These are phyloP conservation scores for Drosophila pachea DNA, from an alignment of 1,140 invertebrate species.

Conservation along the genomic window DNA sequence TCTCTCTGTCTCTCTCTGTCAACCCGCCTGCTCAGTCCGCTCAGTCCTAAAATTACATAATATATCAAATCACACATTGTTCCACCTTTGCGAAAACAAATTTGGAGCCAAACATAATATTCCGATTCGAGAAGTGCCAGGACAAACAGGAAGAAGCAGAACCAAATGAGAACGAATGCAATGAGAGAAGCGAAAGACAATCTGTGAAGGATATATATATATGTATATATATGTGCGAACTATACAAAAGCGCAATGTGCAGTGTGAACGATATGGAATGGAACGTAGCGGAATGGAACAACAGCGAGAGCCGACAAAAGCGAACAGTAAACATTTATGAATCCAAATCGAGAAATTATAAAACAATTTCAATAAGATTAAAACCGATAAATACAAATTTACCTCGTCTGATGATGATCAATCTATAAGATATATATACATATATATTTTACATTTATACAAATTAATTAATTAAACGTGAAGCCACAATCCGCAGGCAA, in stretches of 20 bases:
- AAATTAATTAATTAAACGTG: neutral
- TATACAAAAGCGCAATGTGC: constrained; percentile 11
- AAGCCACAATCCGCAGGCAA: constrained; percentile 18
- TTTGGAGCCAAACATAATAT: too few species aligned
- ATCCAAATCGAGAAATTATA: constrained; percentile 11
- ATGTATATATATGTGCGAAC: neutral
- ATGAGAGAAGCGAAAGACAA: constrained; percentile 12
- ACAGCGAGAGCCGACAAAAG: constrained; percentile 2
- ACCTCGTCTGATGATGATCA: constrained; percentile 36
- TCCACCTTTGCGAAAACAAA: too few species aligned
- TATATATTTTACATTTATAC: neutral
- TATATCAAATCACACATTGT: too few species aligned
- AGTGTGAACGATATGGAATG: constrained; percentile 18
- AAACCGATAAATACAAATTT: constrained; percentile 15
- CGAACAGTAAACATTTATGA: constrained; percentile 7
- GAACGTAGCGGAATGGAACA: constrained; percentile 21
- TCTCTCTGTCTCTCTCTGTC: too few species aligned
- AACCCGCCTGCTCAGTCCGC: too few species aligned
- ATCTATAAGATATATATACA: constrained; percentile 6
- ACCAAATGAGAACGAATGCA: constrained; percentile 1
- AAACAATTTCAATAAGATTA: constrained; percentile 1
- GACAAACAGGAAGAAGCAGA: neutral
- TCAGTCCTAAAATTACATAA: too few species aligned
- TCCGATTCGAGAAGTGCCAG: too few species aligned
- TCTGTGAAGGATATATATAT: neutral